A percentile compares a stretch with the other conserved stretches of the same genome.
These are phyloP conservation scores for Diorhabda sublineata DNA, from an alignment of 1,140 invertebrate species.

Conservation along the genomic window DNA sequence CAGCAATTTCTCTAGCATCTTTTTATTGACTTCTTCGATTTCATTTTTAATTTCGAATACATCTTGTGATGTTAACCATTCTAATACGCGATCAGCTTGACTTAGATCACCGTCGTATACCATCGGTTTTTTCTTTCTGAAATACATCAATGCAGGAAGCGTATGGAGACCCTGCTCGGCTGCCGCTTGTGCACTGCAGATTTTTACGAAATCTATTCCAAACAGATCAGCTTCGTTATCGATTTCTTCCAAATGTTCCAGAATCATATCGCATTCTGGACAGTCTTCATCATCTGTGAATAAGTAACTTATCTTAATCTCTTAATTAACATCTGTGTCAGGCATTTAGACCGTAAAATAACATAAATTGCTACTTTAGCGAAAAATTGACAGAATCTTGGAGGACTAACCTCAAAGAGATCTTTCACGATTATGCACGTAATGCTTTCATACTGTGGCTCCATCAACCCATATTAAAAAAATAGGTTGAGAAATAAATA, in stretches of 20 bases:
- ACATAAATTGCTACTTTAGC: too few species aligned
- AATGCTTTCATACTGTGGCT: too few species aligned
- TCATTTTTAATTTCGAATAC: conserved; percentile 95
- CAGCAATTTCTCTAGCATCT: conserved; percentile 90
- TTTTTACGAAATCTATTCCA: conserved; percentile 94
- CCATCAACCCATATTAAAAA: too few species aligned
- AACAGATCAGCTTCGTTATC: conserved; percentile 90
- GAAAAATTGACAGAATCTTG: too few species aligned
- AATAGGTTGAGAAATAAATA: too few species aligned
- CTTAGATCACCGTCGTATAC: conserved; percentile 87
- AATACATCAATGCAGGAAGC: conserved; percentile 84
- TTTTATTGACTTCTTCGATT: conserved; percentile 92
- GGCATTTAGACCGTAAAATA: too few species aligned
- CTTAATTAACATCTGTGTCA: too few species aligned
- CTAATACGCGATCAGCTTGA: conserved; percentile 79
- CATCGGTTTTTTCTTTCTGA: conserved; percentile 80
- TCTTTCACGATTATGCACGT: too few species aligned
- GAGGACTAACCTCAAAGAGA: too few species aligned
- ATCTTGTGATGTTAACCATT: conserved; percentile 90
- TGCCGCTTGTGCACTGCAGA: conserved; percentile 78
- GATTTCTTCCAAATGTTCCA: conserved; percentile 86
- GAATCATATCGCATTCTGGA: conserved; percentile 81
- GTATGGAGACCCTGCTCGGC: conserved; percentile 77
- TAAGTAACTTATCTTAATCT: too few species aligned
- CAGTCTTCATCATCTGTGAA: conserved; percentile 83